These are phyloP conservation scores for Stenoptilia bipunctidactyla DNA, from an alignment of 2,888 invertebrate species.

Conservation along the genomic window DNA sequence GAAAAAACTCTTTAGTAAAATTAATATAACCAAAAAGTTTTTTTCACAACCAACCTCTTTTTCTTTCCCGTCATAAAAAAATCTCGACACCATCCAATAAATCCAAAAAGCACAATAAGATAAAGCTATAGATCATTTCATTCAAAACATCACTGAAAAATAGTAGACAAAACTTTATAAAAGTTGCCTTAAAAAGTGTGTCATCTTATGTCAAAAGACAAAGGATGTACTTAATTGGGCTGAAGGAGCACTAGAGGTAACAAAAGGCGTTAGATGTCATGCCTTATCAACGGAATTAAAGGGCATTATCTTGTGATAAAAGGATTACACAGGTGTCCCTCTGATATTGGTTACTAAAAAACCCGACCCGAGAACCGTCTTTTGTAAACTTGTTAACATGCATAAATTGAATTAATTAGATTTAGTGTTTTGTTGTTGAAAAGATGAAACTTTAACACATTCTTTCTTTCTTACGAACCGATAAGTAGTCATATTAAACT, in stretches of 20 bases:
- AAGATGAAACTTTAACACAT: no score
- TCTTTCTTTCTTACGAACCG: no score
- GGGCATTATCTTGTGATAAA: conserved; percentile 60
- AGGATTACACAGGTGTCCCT: conserved; percentile 68
- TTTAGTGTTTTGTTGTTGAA: no score
- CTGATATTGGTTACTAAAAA: conserved; percentile 16
- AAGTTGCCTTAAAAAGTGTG: conserved; percentile 39
- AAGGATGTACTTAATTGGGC: conserved; percentile 54
- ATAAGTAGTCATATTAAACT: no score
- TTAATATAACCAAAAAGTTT: no score
- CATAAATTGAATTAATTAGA: conserved; percentile 2
- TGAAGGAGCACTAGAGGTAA: conserved; percentile 40
- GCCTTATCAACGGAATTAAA: conserved; percentile 67
- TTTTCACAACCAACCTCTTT: conserved; percentile 5
- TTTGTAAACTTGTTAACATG: no score
- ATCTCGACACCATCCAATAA: conserved; percentile 47
- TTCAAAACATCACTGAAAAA: conserved; percentile 57
- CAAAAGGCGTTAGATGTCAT: conserved; percentile 64
- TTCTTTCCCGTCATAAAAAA: conserved; percentile 12
- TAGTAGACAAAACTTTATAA: conserved; percentile 3
- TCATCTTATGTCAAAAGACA: conserved; percentile 60
- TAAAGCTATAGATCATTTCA: conserved; percentile 46
- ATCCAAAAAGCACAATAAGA: conserved; percentile 25
- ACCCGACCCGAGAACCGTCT: no score
- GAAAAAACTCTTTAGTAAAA: no score